phyloP scores from a whole-genome alignment of 2,797 vertebrate genomes.

The Typhlichthys eigenmanni region DNA sequence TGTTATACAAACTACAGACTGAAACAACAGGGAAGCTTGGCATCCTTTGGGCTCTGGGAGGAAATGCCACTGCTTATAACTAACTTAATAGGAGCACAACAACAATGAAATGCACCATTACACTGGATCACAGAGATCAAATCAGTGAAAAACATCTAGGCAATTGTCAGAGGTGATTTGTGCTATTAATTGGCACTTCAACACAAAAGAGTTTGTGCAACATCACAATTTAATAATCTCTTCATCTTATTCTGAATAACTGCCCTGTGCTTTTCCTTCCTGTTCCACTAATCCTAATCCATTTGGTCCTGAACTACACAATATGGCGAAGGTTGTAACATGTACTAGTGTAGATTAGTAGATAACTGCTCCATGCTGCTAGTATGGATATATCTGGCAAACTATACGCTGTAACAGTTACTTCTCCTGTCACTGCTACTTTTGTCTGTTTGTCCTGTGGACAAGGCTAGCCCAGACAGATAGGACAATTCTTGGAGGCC shows the following conservation, averaged over 20 bases:
- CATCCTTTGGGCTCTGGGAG: no score
- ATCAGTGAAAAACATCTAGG: no score
- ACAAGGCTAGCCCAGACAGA: no score
- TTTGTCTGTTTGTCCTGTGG: constrained; percentile 9
- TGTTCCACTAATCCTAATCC: constrained; percentile 71
- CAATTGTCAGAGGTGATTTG: constrained; percentile 25
- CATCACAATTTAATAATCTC: constrained; percentile 70
- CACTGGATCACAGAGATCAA: constrained; percentile 11
- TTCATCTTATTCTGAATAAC: constrained; percentile 60
- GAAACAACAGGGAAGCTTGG: no score
- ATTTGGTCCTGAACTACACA: constrained; percentile 58
- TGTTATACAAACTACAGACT: no score
- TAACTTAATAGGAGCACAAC: constrained; percentile 1
- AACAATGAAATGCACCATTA: constrained; percentile 8
- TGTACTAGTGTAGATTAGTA: constrained; percentile 49
- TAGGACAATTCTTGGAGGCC: no score
- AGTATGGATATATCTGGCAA: constrained; percentile 42
- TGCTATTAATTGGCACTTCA: constrained; percentile 33
- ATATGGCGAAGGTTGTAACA: constrained; percentile 63
- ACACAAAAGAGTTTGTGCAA: constrained; percentile 33
- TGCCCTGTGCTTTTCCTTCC: constrained; percentile 25
- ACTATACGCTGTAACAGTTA: constrained; percentile 2
- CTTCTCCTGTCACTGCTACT: constrained; percentile 6
- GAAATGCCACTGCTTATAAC: no score
- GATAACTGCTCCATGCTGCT: constrained; percentile 46